phyloP scores from a whole-genome alignment of 2,888 invertebrate genomes.

The Drosophila antonietae region DNA sequence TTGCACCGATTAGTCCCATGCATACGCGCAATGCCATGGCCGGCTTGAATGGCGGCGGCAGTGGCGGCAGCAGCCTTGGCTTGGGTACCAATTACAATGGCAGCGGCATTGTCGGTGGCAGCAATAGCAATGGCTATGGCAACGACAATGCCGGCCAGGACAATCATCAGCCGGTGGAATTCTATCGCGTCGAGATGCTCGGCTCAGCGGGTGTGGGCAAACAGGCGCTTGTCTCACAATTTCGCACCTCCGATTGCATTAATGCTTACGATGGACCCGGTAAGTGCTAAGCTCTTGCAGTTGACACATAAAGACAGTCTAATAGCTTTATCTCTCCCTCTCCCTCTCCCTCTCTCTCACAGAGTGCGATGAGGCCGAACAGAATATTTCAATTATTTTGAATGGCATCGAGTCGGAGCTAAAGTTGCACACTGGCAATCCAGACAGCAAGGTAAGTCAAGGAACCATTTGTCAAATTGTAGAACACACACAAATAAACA shows the following conservation, averaged over 20 bases:
- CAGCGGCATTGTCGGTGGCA: slow-evolving; percentile 60
- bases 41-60: slow-evolving; percentile 47
- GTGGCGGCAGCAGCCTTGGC: slow-evolving; percentile 62
- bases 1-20: slow-evolving; percentile 88
- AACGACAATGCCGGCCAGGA: slow-evolving; percentile 56
- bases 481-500: not conserved
- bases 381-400: slow-evolving; percentile 95
- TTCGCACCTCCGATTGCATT: slow-evolving; percentile 97
- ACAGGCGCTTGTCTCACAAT: slow-evolving; percentile 93
- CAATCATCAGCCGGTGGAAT: slow-evolving; percentile 85
- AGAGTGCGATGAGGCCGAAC: slow-evolving; percentile 89
- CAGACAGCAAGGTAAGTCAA: slow-evolving; percentile 82
- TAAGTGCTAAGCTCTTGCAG: slow-evolving; percentile 70
- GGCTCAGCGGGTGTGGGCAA: slow-evolving; percentile 94
- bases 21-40: slow-evolving; percentile 83
- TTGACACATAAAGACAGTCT: not conserved
- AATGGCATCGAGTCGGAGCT: slow-evolving; percentile 97
- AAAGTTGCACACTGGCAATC: slow-evolving; percentile 89
- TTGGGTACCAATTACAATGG: slow-evolving; percentile 62
- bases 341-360: slow-evolving; percentile 61
- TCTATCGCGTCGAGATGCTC: slow-evolving; percentile 90
- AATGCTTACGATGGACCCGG: slow-evolving; percentile 96
- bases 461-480: slow-evolving; percentile 40
- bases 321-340: slow-evolving; percentile 1
- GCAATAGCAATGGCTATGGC: slow-evolving; percentile 59